Conservation (phyloP, 2,797 vertebrate species). For the Artibeus lituratus region DNA sequence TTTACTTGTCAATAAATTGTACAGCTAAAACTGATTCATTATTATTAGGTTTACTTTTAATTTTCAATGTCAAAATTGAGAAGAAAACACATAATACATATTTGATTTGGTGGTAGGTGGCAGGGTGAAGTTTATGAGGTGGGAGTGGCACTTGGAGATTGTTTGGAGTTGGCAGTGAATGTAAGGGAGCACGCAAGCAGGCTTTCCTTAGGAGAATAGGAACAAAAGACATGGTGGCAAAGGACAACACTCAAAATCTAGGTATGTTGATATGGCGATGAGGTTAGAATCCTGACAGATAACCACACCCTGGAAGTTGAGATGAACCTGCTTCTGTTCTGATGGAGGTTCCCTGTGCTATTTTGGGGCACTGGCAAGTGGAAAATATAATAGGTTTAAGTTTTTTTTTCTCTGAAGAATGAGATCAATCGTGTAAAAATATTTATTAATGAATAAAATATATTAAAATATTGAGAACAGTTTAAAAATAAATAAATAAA, state of each 20-base stretch:
- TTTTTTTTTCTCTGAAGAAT: background rate
- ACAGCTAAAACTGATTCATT: background rate
- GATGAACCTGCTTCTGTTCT: background rate
- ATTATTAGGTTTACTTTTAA: background rate
- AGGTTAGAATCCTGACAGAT: background rate
- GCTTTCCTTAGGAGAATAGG: background rate
- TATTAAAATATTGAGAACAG: background rate
- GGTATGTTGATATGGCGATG: background rate
- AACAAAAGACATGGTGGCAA: background rate
- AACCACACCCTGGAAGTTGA: background rate
- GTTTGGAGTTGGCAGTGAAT: background rate
- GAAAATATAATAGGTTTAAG: constrained; percentile 8
- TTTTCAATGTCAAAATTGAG: constrained; percentile 8
- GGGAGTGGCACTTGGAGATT: background rate
- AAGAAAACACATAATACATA: background rate
- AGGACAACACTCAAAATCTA: background rate
- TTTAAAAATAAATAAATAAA: background rate
- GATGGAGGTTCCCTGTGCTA: background rate
- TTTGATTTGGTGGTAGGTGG: background rate
- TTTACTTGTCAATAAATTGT: background rate
- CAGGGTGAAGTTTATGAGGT: background rate
- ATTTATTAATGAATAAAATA: constrained; percentile 21
- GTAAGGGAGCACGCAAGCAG: background rate
- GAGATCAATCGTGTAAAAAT: background rate
- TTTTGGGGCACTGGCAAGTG: background rate